These are phyloP conservation scores for Megaceryle maxima DNA, from an alignment of 2,113 vertebrate genomes.

Conservation along the genomic window DNA sequence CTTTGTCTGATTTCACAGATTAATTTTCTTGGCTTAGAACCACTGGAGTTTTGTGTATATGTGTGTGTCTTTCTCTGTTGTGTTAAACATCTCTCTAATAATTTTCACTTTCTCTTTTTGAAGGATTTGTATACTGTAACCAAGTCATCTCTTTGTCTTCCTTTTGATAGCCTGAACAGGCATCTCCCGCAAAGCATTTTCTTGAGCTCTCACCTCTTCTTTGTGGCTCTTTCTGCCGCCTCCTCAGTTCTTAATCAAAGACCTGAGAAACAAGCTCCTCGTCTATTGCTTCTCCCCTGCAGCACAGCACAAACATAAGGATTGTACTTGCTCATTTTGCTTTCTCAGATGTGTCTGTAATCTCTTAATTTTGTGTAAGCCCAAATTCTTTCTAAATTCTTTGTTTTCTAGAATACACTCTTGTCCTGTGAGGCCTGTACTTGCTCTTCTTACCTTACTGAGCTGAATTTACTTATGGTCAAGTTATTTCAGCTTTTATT, in stretches of 20 bases:
- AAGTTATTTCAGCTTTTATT: background rate
- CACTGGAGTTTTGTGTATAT: background rate
- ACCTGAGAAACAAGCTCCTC: background rate
- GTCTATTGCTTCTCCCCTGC: background rate
- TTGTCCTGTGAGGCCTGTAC: background rate
- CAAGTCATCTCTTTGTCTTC: background rate
- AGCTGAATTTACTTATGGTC: background rate
- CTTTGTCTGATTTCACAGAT: background rate
- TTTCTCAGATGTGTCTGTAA: background rate
- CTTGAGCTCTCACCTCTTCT: background rate
- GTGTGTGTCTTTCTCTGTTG: background rate
- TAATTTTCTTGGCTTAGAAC: slow-evolving; percentile 7
- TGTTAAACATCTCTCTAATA: background rate
- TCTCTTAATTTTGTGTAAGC: background rate
- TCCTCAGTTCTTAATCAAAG: background rate
- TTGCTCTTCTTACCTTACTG: background rate
- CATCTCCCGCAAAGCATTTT: background rate
- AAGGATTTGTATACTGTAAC: background rate
- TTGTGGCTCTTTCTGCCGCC: background rate
- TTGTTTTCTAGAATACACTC: background rate
- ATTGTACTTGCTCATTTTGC: background rate
- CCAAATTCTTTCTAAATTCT: background rate
- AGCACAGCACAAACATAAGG: background rate
- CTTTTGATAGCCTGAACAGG: background rate
- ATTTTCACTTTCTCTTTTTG: background rate